Evolutionary conservation across 2,797 vertebrate species (phyloP), one percentile per base, ranked within the genome.

Genomic region (Darevskia nairensis): DNA sequence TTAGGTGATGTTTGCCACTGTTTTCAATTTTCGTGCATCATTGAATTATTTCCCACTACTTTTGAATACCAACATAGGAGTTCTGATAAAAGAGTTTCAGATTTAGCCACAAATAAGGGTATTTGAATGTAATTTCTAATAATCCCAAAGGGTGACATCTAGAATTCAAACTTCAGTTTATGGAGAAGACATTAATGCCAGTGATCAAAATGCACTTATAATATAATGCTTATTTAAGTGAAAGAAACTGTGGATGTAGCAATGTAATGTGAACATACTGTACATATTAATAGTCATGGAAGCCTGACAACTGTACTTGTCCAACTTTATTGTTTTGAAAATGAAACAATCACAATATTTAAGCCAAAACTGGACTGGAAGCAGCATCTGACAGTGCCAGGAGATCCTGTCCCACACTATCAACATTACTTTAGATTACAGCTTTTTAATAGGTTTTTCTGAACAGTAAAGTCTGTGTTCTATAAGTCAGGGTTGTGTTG

Each of bases 251-350:
- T 44, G 19, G 59, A 50, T 77, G 11, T 46, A 44, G 32, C 64
- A 66, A 85, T 66, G 23, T 11, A 78, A 85, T 32, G 19, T 39
- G 46, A 74, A 25, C n/a, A 68, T 55, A 44, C 41, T 69, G 64
- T 21, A 46, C n/a, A 68, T 79, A 79, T 61, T 76, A 39, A 84
- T 79, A 55, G 11, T 79, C 32, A 3, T 19, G 15, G 44, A 68
- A 79, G 32, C 32, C 75, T 86, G 84, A 35, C 75, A 86, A 78
- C 75, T 86, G 44, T 79, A 55, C n/a, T 86, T 86, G 76, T 80
- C 44, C 68, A 69, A 69, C 35, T 50, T 46, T 50, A 78, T 78
- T 78, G 35, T 68, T 72, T 50, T 39, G 23, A 81, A 41, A 44
- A 29, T 68, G 64, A 86, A 86, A 69, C 35, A 25, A 81, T 66